These are phyloP conservation scores for Timema podura DNA, from an alignment of 2,888 invertebrate species.

Conservation along the genomic window DNA sequence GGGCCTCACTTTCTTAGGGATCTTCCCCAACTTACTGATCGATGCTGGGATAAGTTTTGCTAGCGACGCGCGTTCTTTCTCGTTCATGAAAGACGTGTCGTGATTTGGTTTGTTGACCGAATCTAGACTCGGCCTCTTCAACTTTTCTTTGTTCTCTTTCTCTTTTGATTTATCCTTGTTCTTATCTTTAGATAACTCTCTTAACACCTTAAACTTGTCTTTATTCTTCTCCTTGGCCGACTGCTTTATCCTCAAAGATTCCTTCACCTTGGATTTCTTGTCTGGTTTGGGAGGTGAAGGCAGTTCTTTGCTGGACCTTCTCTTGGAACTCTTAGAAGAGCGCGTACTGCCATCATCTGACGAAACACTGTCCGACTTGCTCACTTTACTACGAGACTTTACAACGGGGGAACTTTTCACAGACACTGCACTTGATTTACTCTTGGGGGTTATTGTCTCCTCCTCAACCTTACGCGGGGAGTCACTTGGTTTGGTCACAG, in stretches of 20 bases:
- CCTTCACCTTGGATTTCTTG: too few relatives aligned
- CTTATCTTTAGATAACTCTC: slow-evolving; percentile 27
- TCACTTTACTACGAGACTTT: slow-evolving; percentile 7
- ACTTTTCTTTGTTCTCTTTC: slow-evolving; percentile 41
- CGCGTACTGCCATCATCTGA: slow-evolving; percentile 3
- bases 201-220: slow-evolving; percentile 36
- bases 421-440: too few relatives aligned
- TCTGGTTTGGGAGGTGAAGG: too few relatives aligned
- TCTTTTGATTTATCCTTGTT: slow-evolving; percentile 34
- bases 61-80: slow-evolving; percentile 64
- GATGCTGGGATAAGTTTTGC: slow-evolving; percentile 64
- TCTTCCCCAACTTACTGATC: slow-evolving; percentile 70
- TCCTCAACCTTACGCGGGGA: too few relatives aligned
- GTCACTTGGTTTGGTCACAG: too few relatives aligned
- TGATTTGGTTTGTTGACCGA: slow-evolving; percentile 24
- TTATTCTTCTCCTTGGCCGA: slow-evolving; percentile 39
- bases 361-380: slow-evolving; percentile 14
- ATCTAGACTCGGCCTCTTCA: slow-evolving; percentile 40
- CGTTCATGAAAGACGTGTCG: slow-evolving; percentile 45
- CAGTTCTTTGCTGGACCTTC: too few relatives aligned
- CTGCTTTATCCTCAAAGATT: background rate
- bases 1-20: slow-evolving; percentile 59
- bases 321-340: too few relatives aligned
- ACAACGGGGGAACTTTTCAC: background rate
- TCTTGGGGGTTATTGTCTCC: too few relatives aligned